phyloP scores from a whole-genome alignment of 2,113 vertebrate species.

The Sterrhoptilus dennistouni region DNA sequence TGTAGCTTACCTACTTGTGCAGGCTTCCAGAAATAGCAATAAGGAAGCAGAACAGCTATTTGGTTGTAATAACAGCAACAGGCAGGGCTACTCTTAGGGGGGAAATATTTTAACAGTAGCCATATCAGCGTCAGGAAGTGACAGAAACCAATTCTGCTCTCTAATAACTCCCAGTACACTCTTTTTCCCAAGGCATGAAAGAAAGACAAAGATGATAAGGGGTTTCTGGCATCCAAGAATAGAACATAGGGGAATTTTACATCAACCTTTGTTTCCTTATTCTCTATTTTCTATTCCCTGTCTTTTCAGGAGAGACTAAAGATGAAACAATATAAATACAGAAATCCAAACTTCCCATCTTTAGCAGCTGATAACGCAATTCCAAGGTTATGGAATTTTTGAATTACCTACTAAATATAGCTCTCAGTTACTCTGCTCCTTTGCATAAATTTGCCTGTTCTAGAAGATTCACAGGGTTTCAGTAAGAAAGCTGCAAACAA shows the following conservation, averaged over 20 bases:
- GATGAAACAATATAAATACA: neutral
- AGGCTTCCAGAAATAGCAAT: neutral
- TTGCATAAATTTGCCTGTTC: neutral
- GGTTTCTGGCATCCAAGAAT: slow-evolving; percentile 9
- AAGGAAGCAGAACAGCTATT: neutral
- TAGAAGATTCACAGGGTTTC: neutral
- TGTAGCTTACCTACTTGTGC: neutral
- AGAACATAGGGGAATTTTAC: neutral
- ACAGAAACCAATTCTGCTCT: slow-evolving; percentile 46
- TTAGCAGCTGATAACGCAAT: neutral
- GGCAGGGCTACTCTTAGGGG: slow-evolving; percentile 41
- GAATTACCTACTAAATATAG: neutral
- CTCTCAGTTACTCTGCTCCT: neutral
- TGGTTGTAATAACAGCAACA: slow-evolving; percentile 22
- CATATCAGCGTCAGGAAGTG: neutral
- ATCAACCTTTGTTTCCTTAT: neutral
- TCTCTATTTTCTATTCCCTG: neutral
- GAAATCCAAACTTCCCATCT: neutral
- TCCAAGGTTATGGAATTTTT: neutral
- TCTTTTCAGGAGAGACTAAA: neutral
- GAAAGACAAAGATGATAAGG: slow-evolving; percentile 6
- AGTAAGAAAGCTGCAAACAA: neutral
- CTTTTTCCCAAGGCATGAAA: slow-evolving; percentile 22
- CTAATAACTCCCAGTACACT: slow-evolving; percentile 30
- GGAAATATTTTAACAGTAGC: slow-evolving; percentile 23